Base-by-base conservation (phyloP, 1,140 invertebrate species). In the Ceratina australensis region DNA sequence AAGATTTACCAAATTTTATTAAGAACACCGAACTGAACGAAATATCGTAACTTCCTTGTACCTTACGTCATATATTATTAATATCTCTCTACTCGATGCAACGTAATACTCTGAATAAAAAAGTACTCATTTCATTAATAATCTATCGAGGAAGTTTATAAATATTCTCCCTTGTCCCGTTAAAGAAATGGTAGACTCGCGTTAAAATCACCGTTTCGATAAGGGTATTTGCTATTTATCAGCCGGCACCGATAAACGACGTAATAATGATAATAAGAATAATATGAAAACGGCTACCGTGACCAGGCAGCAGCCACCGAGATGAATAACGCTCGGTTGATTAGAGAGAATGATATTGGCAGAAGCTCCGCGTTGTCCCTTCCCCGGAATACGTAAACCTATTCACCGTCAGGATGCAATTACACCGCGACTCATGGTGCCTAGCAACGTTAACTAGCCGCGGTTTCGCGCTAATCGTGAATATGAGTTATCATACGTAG, bases 371-470 rank as follows among this genome's bases (percentile, higher is more conserved):
- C 42, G 54, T n/a, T n/a, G n/a, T 42, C 60, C 47, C 20, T 24
- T n/a, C 61, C 47, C 65, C 20, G 33, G 15, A 73, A 74, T 15
- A 22, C 28, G 61, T 65, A 66, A 66, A 66, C 56, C 72, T 42
- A 66, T 74, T 74, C 72, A 26, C 28, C 66, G 72, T 56, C 61
- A 66, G 72, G 72, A 74, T 74, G 72, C 72, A 74, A 74, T 74
- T 74, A 66, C 52, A 65, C 61, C 26, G 26, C 28, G 28, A 5
- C 28, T 33, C 28, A 33, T 5, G 28, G 26, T 73, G 72, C 59
- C 24, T 72, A 50, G 61, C 49, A 65, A 73, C 72, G 20, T 24
- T 73, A 73, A 73, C 71, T 73, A 54, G 47, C 60, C 49, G 26
- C 50, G 49, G 60, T 73, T 73, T 73, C 60, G 49, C 52, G 61